A percentile compares a stretch with the other conserved stretches of the same genome.
Conservation (phyloP, 2,797 vertebrate genomes). For the Botia kubotai region DNA sequence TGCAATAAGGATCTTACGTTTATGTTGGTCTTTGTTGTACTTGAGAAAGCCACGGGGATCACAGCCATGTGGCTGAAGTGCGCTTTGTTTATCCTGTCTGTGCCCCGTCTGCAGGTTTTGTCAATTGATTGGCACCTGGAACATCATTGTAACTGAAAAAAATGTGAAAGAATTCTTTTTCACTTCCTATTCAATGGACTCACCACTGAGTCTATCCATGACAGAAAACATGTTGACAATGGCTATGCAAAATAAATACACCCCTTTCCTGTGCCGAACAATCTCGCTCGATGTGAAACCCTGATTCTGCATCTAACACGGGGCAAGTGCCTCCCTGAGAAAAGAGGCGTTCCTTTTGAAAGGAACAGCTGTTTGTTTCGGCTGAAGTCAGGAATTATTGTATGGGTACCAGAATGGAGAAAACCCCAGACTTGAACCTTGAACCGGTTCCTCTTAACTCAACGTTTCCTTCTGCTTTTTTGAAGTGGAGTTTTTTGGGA, state of each 20-base stretch:
- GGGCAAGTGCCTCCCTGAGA: constrained; percentile 71
- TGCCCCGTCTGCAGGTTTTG: constrained; percentile 76
- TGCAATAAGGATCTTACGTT: constrained; percentile 87
- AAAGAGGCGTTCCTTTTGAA: constrained; percentile 76
- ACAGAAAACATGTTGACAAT: constrained; percentile 84
- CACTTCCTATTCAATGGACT: constrained; percentile 77
- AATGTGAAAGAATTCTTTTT: constrained; percentile 81
- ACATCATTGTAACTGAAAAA: constrained; percentile 86
- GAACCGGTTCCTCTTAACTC: constrained; percentile 68
- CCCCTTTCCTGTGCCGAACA: constrained; percentile 74
- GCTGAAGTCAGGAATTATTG: constrained; percentile 79
- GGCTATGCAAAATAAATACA: constrained; percentile 85
- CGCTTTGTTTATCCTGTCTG: constrained; percentile 83
- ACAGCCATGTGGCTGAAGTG: constrained; percentile 84
- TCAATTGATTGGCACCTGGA: constrained; percentile 84
- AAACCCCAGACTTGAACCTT: constrained; percentile 65
- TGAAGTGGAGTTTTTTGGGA: constrained; percentile 60
- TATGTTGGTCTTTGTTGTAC: constrained; percentile 85
- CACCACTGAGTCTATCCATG: constrained; percentile 77
- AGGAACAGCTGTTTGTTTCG: constrained; percentile 80
- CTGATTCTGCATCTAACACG: constrained; percentile 76
- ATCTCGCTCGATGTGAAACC: constrained; percentile 80
- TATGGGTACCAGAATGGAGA: constrained; percentile 63
- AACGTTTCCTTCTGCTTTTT: constrained; percentile 63
- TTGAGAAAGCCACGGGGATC: constrained; percentile 80